Percentiles rank a stretch among this genome's conserved stretches.
Evolutionary conservation across 2,797 vertebrate species (phyloP).

Genomic region (Serranus cabrilla): DNA sequence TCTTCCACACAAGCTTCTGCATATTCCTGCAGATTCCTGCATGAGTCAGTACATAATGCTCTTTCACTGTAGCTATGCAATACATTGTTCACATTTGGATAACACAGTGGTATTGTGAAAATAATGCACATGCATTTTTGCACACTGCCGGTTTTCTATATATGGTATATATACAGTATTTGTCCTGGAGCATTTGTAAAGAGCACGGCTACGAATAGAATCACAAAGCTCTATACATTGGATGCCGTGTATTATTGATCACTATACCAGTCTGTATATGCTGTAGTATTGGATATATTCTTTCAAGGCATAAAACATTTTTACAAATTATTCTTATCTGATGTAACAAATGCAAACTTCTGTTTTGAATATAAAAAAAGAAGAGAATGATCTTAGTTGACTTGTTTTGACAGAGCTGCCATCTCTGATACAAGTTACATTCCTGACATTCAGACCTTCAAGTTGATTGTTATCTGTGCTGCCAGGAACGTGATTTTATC

Average conservation of each 20-base stretch:
- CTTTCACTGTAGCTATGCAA: background rate
- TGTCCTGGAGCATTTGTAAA: constrained; percentile 1
- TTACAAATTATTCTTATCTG: background rate
- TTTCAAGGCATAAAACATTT: background rate
- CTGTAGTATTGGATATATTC: too few relatives aligned
- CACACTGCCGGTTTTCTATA: background rate
- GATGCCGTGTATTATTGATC: background rate
- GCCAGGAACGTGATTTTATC: constrained; percentile 32
- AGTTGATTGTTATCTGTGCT: constrained; percentile 44
- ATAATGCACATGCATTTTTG: constrained; percentile 12
- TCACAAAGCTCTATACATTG: background rate
- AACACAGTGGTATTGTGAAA: constrained; percentile 8
- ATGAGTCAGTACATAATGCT: constrained; percentile 11
- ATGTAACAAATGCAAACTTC: background rate
- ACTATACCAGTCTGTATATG: background rate
- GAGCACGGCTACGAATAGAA: background rate
- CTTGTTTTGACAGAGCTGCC: constrained; percentile 38
- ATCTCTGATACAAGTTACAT: constrained; percentile 12
- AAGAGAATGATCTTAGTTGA: background rate
- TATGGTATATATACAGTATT: background rate
- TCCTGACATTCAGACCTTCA: constrained; percentile 32
- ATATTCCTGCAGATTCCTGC: constrained; percentile 26
- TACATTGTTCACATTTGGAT: constrained; percentile 24
- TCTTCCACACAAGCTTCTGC: constrained; percentile 33
- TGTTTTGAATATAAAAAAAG: background rate